Base-by-base conservation (phyloP, 2,113 vertebrate genomes). In the Gracilinanus agilis region DNA sequence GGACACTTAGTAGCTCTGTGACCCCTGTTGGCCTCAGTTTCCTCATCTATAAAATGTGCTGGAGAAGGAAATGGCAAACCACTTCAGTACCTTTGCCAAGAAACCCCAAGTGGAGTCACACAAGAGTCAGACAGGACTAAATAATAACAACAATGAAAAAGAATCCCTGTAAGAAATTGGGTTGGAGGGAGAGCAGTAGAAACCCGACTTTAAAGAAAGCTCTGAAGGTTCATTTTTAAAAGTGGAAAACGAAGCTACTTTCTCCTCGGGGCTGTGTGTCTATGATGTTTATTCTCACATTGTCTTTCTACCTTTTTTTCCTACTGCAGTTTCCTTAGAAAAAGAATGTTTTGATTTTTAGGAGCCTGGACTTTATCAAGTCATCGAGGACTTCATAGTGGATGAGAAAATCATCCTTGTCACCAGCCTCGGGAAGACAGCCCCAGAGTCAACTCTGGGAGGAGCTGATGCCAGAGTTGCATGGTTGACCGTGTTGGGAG, bases 381-480 rank as follows among this genome's bases (percentile, higher is more conserved):
- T 95, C 90, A 4, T 92, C 93, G 95, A 93, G 94, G 95, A 96
- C 75, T 49, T 0, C 0, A 95, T 27, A 40, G n/a, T 54, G 56
- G 44, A 95, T 95, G 89, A 67, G 93, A 88, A 97, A 97, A 97
- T 91, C 1, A 0, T 93, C 96, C 93, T 54, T 90, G 95, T 95
- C 55, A 92, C 75, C 53, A 96, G 25, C 24, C 53, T 94, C 54
- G 40, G 75, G 94, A 94, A 90, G 94, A 96, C 90, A 54, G 44
- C 75, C 88, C 91, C 92, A 94, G 95, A 97, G 94, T 96, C 61
- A 95, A 94, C 94, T 92, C 56, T 93, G 56, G 16, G 67, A 97
- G 83, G 92, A 94, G n/a, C 94, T 95, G 90, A 89, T 97, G 95
- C 96, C 96, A 97, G 53, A 55, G 24, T 94, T 95, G 95, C 96